Evolutionary conservation across 1,140 invertebrate species (phyloP), one percentile per base, ranked within the genome.

Genomic region (Bombus haemorrhoidalis): DNA sequence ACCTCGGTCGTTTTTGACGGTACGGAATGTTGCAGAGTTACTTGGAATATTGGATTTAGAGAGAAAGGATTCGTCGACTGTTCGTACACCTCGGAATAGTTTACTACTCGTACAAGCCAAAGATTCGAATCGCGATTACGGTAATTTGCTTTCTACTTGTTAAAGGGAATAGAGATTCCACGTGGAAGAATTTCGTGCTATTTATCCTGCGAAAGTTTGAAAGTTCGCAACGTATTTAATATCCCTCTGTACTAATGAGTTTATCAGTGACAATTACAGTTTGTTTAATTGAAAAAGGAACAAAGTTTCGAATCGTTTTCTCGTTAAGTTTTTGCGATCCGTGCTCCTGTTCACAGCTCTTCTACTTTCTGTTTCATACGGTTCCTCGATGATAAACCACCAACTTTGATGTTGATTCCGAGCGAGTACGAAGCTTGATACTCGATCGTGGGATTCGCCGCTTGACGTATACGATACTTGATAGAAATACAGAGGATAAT

Each of bases 31-130:
- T 77, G 57, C n/a, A n/a, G 37, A 39, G 73, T 75, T 75, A 53
- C 73, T 53, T 53, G 41, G 73, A 75, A 75, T 75, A 75, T 75
- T 53, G 73, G 32, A 75, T 75, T 75, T 34, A 13, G 43, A 34
- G 39, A 10, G n/a, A 32, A 73, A 53, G 73, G 73, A 75, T 75
- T 34, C 43, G n/a, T 25, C 41, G 37, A 34, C 47, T 53, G 47
- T 53, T 53, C 47, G 18, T 25, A 39, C 9, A 18, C 41, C n/a
- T 28, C 32, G 10, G 22, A 75, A 53, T 53, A 75, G n/a, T 75
- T 75, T 53, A 5, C 3, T 41, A 12, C 5, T 74, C 18, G 73
- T 25, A 53, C 73, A 22, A 4, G n/a, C 22, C 43, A 12, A 53
- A 75, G 43, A 75, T 53, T 34, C 43, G 39, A 32, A 43, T 73